Percentiles rank a stretch among this genome's conserved stretches.
These are phyloP conservation scores for Mimas tiliae DNA, from an alignment of 2,888 invertebrate genomes.

Conservation along the genomic window DNA sequence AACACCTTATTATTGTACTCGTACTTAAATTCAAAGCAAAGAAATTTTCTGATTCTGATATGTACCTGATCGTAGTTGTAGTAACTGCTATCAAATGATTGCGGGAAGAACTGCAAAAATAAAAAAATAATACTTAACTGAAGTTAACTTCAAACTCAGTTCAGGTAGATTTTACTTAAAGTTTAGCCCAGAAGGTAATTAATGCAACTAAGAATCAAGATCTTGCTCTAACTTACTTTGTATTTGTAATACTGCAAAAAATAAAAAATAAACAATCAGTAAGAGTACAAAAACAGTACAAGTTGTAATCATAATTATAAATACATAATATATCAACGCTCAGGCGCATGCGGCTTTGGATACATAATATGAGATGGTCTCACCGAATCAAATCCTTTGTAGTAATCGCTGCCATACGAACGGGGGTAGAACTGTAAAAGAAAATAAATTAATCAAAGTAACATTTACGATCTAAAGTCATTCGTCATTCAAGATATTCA, in stretches of 20 bases:
- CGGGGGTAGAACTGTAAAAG: not conserved
- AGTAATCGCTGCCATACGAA: not conserved
- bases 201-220: too few relatives aligned
- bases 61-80: not conserved
- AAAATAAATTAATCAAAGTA: not conserved
- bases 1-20: too few relatives aligned
- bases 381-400: not conserved
- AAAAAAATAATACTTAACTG: not conserved
- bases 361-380: too few relatives aligned
- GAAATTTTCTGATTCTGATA: too few relatives aligned
- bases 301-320: not conserved
- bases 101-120: constrained; percentile 5
- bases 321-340: too few relatives aligned
- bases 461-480: too few relatives aligned
- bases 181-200: too few relatives aligned
- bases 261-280: not conserved
- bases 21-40: too few relatives aligned
- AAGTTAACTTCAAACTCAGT: too few relatives aligned
- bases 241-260: not conserved
- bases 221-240: not conserved
- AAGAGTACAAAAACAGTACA: not conserved
- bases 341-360: too few relatives aligned
- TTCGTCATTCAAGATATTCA: too few relatives aligned
- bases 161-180: too few relatives aligned
- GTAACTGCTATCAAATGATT: not conserved